Base-by-base conservation (phyloP, 1,140 invertebrate species). In the Sarcophaga peregrina region DNA sequence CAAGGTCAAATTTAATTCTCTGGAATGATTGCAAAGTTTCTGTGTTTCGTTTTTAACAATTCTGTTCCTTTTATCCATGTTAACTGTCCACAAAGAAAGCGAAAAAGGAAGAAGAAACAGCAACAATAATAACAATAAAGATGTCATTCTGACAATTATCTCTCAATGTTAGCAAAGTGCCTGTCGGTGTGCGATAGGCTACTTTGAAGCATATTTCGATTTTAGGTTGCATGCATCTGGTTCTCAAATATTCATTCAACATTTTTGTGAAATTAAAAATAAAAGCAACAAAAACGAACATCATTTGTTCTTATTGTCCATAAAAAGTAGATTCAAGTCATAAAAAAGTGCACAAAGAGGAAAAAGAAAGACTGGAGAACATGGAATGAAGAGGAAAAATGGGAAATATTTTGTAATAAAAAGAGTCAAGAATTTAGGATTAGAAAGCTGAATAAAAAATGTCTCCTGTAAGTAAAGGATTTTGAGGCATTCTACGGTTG, bases 111-210 rank as follows among this genome's bases (percentile, higher is more conserved):
- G n/a, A n/a, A n/a, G n/a, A n/a, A 20, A n/a, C 62, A 68, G 20
- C n/a, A 37, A 37, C 25, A 37, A 37, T 4, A 37, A 37, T 20
- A 20, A 8, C 62, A 68, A 58, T n/a, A 58, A 58, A 58, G n/a
- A 58, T 58, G 54, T n/a, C 54, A 58, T 58, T 58, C 20, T 68
- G 17, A 20, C 62, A 68, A 68, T 68, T 68, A 68, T 68, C 62
- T 68, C n/a, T 37, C 25, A 37, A 37, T 37, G 25, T 37, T 37
- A 37, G 25, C 25, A 37, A 37, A 68, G 62, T 68, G 25, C 25
- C 25, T 37, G 25, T 37, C 4, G 1, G 25, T 37, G 25, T 37
- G 15, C 13, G 13, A n/a, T n/a, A n/a, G n/a, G n/a, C n/a, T n/a
- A n/a, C n/a, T n/a, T n/a, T n/a, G n/a, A n/a, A 58, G 54, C 7